A percentile compares a stretch with the other conserved stretches of the same genome.
phyloP scores from a whole-genome alignment of 1,140 invertebrate genomes.

The Chelonus insularis region DNA sequence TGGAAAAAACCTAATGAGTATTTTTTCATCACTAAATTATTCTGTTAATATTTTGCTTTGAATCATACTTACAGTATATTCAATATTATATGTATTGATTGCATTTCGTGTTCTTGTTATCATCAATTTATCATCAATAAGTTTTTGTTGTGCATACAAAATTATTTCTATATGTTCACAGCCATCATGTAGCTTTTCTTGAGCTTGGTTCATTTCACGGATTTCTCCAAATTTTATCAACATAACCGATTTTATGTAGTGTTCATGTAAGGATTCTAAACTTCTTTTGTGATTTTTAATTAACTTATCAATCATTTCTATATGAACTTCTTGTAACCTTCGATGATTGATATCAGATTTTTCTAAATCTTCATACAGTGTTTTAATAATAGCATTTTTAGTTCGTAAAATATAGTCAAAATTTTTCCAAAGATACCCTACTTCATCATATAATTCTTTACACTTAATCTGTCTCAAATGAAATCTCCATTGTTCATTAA shows the following conservation, averaged over 20 bases:
- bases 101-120: conserved; percentile 43
- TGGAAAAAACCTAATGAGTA: conserved; percentile 26
- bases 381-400: conserved; percentile 69
- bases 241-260: conserved; percentile 58
- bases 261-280: conserved; percentile 61
- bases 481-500: conserved; percentile 80
- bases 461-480: conserved; percentile 74
- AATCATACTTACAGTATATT: conserved; percentile 44
- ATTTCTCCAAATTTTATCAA: conserved; percentile 34
- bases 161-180: conserved; percentile 41
- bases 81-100: conserved; percentile 42
- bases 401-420: conserved; percentile 66
- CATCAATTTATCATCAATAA: conserved; percentile 36
- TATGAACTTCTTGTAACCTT: conserved; percentile 69
- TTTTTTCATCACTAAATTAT: background rate
- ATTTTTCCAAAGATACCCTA: conserved; percentile 65
- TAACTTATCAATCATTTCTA: conserved; percentile 68
- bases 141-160: conserved; percentile 36
- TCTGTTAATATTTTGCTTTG: no score
- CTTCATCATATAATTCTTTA: conserved; percentile 69
- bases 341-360: conserved; percentile 72
- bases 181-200: conserved; percentile 31
- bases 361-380: conserved; percentile 67
- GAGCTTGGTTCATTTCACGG: conserved; percentile 36
- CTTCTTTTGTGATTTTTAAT: conserved; percentile 64